A percentile compares a stretch with the other conserved stretches of the same genome.
These are phyloP conservation scores for Carassius carassius DNA, from an alignment of 2,113 vertebrate species.

Conservation along the genomic window DNA sequence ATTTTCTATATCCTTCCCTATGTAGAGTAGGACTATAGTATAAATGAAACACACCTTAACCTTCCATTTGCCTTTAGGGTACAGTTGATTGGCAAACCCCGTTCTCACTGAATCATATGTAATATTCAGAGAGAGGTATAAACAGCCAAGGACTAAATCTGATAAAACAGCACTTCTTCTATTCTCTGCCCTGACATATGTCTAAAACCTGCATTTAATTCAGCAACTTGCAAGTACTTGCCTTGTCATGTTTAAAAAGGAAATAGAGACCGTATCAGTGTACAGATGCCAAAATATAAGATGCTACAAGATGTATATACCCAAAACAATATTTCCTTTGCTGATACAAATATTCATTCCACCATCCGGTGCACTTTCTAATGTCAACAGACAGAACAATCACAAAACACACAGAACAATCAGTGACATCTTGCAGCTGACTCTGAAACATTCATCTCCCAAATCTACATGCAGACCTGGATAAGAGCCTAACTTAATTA, in stretches of 20 bases:
- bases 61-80: slow-evolving; percentile 33
- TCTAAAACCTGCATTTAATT: slow-evolving; percentile 39
- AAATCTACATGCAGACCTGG: neutral
- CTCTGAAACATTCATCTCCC: neutral
- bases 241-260: slow-evolving; percentile 39
- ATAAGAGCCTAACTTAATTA: neutral
- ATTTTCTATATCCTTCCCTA: slow-evolving; percentile 36
- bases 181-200: slow-evolving; percentile 23
- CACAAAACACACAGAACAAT: slow-evolving; percentile 27
- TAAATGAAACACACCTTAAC: slow-evolving; percentile 46
- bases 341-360: slow-evolving; percentile 46
- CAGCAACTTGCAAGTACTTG: slow-evolving; percentile 23
- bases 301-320: slow-evolving; percentile 44
- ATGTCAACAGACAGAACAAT: slow-evolving; percentile 40
- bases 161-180: slow-evolving; percentile 32
- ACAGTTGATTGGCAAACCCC: slow-evolving; percentile 33
- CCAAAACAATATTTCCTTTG: slow-evolving; percentile 52
- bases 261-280: slow-evolving; percentile 41
- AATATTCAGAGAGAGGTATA: slow-evolving; percentile 9
- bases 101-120: slow-evolving; percentile 8
- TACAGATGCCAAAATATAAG: slow-evolving; percentile 50
- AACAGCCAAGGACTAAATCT: slow-evolving; percentile 38
- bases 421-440: slow-evolving; percentile 35
- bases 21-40: neutral
- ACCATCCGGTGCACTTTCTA: slow-evolving; percentile 45